These are phyloP conservation scores for Myrmophylax atrothorax DNA, from an alignment of 2,113 vertebrate species.

Conservation along the genomic window DNA sequence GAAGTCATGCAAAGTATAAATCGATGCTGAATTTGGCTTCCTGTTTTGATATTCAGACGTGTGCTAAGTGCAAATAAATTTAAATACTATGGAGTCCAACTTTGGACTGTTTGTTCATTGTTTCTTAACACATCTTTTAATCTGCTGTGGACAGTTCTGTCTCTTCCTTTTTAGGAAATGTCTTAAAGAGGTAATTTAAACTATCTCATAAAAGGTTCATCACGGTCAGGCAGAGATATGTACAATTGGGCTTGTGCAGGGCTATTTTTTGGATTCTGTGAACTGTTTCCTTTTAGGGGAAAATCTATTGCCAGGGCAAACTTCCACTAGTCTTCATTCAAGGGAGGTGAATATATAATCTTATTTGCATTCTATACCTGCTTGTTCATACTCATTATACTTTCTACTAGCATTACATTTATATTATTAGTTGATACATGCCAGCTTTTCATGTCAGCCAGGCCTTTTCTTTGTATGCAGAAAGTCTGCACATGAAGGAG, in stretches of 20 bases:
- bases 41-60: neutral
- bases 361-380: neutral
- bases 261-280: slow-evolving; percentile 53
- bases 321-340: slow-evolving; percentile 11
- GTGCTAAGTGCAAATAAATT: neutral
- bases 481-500: neutral
- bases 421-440: neutral
- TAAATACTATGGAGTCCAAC: neutral
- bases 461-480: neutral
- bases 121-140: slow-evolving; percentile 44
- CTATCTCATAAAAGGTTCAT: slow-evolving; percentile 56
- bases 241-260: slow-evolving; percentile 12
- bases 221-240: slow-evolving; percentile 50
- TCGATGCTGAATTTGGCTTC: neutral
- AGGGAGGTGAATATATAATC: neutral
- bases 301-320: slow-evolving; percentile 18
- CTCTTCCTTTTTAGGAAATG: slow-evolving; percentile 64
- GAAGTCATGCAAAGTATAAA: neutral
- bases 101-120: slow-evolving; percentile 41
- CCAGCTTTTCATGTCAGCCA: slow-evolving; percentile 16
- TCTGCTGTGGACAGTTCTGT: slow-evolving; percentile 9
- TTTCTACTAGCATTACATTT: slow-evolving; percentile 9
- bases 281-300: slow-evolving; percentile 69
- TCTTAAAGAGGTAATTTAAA: slow-evolving; percentile 61
- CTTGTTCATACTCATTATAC: neutral